Conservation (phyloP, 2,797 vertebrate genomes). For the Staurois parvus region DNA sequence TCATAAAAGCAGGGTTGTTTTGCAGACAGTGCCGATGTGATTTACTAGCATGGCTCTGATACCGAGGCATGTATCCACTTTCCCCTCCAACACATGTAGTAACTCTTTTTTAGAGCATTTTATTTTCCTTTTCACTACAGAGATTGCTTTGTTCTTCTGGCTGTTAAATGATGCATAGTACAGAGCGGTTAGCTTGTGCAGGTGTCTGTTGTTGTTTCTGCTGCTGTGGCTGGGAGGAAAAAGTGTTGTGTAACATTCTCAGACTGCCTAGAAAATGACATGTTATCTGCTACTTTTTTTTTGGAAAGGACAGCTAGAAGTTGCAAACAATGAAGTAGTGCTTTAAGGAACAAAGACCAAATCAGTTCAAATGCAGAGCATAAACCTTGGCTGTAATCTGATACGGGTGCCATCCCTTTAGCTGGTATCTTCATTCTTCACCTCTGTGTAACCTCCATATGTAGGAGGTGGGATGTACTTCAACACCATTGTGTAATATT, state of each 20-base stretch:
- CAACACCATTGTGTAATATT: constrained; percentile 4
- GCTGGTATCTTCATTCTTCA: constrained; percentile 39
- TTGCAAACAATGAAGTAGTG: constrained; percentile 11
- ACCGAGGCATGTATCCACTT: neutral
- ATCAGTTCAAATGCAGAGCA: constrained; percentile 10
- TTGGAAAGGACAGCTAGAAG: neutral
- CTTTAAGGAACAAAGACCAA: constrained; percentile 25
- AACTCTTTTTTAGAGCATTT: neutral
- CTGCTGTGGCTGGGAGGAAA: constrained; percentile 13
- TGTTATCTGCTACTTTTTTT: constrained; percentile 16
- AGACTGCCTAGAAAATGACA: neutral
- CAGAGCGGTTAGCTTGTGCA: constrained; percentile 31
- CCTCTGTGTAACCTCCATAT: constrained; percentile 34
- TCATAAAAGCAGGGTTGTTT: neutral
- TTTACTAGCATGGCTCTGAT: neutral
- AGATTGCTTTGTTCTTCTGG: constrained; percentile 33
- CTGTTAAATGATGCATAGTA: constrained; percentile 37
- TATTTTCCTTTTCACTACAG: constrained; percentile 12
- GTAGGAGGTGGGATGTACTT: neutral
- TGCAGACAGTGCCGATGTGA: neutral
- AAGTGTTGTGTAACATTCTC: constrained; percentile 14
- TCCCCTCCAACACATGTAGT: neutral
- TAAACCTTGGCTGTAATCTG: constrained; percentile 40
- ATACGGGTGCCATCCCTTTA: constrained; percentile 13
- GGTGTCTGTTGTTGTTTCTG: constrained; percentile 49